A percentile compares a stretch with the other conserved stretches of the same genome.
Conservation (phyloP, 2,797 vertebrate species). For the Odontamblyopus lacepedii region DNA sequence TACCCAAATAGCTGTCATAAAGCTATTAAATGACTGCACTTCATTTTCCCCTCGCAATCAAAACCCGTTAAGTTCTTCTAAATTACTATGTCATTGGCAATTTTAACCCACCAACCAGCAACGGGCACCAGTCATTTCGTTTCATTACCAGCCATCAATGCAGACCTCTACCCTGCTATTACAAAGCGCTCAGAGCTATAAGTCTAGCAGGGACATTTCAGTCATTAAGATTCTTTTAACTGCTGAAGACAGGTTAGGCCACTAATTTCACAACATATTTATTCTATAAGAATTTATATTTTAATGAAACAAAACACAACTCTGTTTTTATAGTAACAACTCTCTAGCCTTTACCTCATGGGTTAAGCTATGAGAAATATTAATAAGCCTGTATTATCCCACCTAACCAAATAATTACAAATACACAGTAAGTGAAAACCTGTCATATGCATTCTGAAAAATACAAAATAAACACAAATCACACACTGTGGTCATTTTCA, state of each 20-base stretch:
- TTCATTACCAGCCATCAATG: conserved; percentile 5
- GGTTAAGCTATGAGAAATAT: too few species aligned
- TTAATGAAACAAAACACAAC: too few species aligned
- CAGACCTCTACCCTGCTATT: neutral
- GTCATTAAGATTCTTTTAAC: too few species aligned
- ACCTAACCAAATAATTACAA: too few species aligned
- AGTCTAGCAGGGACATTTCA: neutral
- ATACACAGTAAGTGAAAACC: too few species aligned
- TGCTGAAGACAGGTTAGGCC: too few species aligned
- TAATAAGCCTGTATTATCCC: too few species aligned
- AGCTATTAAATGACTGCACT: conserved; percentile 41
- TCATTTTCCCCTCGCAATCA: conserved; percentile 41
- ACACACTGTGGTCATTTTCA: neutral
- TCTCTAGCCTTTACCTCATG: too few species aligned
- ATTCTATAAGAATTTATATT: too few species aligned
- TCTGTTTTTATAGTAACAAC: too few species aligned
- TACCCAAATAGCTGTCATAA: conserved; percentile 50
- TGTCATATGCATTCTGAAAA: neutral
- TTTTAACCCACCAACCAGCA: conserved; percentile 20
- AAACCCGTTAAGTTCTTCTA: conserved; percentile 19
- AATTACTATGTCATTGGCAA: conserved; percentile 28
- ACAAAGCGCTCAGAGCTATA: neutral
- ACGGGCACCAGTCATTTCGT: neutral
- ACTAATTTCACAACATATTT: too few species aligned
- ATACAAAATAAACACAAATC: neutral